Percentiles rank a stretch among this genome's conserved stretches.
Evolutionary conservation across 1,140 invertebrate species (phyloP).

Genomic region (Antheraea pernyi): DNA sequence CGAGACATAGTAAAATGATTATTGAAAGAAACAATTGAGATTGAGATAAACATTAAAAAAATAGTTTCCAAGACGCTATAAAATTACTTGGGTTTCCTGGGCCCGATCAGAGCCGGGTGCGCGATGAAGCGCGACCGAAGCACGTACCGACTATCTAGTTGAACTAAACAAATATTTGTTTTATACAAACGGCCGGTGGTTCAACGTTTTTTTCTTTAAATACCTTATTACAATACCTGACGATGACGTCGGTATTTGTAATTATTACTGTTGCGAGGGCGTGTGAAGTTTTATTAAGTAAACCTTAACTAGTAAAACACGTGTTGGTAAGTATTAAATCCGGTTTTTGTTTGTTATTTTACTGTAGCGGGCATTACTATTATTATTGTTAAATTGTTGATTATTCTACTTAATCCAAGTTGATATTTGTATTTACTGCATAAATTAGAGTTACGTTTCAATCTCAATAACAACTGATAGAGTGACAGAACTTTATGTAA

Average conservation of each 20-base stretch:
- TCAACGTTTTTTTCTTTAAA: constrained; percentile 10
- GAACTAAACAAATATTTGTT: constrained; percentile 47
- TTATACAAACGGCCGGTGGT: constrained; percentile 6
- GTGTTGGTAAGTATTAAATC: neutral
- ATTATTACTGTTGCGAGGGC: constrained; percentile 2
- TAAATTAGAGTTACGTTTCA: no score
- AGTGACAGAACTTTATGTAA: no score
- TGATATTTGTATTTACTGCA: no score
- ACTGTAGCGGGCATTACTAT: no score
- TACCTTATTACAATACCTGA: constrained; percentile 1
- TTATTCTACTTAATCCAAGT: no score
- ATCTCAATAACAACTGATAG: no score
- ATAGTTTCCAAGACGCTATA: constrained; percentile 20
- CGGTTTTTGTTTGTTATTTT: neutral
- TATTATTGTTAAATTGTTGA: no score
- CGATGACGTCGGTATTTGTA: constrained; percentile 9
- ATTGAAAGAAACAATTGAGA: constrained; percentile 28
- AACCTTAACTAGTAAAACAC: neutral
- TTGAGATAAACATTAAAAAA: constrained; percentile 21
- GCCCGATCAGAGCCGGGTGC: constrained; percentile 19
- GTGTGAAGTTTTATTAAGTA: constrained; percentile 3
- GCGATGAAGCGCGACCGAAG: constrained; percentile 33
- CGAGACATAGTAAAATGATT: neutral
- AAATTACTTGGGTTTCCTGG: constrained; percentile 41
- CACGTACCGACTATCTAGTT: constrained; percentile 42